Conservation (phyloP, 2,888 invertebrate genomes). For the Molanna angustata region DNA sequence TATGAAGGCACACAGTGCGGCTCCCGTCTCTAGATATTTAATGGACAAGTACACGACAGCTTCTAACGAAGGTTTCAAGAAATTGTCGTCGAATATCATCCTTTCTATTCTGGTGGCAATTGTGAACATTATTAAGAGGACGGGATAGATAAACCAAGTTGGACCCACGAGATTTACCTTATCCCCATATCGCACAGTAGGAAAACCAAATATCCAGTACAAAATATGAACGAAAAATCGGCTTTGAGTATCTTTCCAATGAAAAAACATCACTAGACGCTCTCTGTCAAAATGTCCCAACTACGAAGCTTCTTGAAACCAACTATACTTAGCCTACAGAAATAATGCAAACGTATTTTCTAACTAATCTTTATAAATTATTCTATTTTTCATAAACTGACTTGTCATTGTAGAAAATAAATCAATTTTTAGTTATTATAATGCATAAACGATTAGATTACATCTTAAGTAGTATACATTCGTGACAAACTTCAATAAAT, state of each 20-base stretch:
- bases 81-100: slow-evolving; percentile 10
- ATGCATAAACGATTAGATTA: too few species aligned
- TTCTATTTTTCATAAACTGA: too few species aligned
- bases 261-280: too few species aligned
- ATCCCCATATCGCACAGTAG: slow-evolving; percentile 13
- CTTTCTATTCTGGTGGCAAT: slow-evolving; percentile 15
- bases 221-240: slow-evolving; percentile 7
- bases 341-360: too few species aligned
- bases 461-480: too few species aligned
- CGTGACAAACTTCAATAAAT: too few species aligned
- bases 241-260: slow-evolving; percentile 5
- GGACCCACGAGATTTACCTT: slow-evolving; percentile 6
- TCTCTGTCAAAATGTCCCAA: too few species aligned
- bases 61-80: background rate
- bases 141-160: slow-evolving; percentile 4
- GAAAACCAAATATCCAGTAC: slow-evolving; percentile 18
- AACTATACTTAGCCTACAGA: too few species aligned
- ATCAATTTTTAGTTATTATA: too few species aligned
- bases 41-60: slow-evolving; percentile 6
- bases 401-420: too few species aligned
- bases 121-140: slow-evolving; percentile 10
- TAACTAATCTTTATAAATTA: too few species aligned
- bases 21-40: slow-evolving; percentile 8
- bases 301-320: too few species aligned
- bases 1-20: slow-evolving; percentile 4